These are phyloP conservation scores for Eupithecia subfuscata DNA, from an alignment of 2,888 invertebrate genomes.

Conservation along the genomic window DNA sequence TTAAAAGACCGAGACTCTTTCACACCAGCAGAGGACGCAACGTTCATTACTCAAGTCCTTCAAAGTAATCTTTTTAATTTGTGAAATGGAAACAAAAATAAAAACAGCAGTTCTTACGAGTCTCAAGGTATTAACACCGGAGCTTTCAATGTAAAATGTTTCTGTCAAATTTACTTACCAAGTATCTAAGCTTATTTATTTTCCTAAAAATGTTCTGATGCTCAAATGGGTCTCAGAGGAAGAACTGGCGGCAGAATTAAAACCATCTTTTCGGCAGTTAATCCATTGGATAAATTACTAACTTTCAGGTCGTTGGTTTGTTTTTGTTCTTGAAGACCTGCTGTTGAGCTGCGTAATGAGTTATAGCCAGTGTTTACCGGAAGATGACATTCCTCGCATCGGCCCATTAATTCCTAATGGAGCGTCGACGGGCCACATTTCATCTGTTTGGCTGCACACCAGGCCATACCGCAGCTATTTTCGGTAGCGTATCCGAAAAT, in stretches of 20 bases:
- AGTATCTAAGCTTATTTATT: slow-evolving; percentile 47
- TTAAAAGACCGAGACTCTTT: neutral
- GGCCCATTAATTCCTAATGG: slow-evolving; percentile 83
- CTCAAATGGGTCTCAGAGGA: slow-evolving; percentile 42
- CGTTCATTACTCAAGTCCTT: slow-evolving; percentile 26
- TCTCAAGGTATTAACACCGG: slow-evolving; percentile 38
- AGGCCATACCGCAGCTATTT: slow-evolving; percentile 76
- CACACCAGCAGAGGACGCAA: slow-evolving; percentile 4
- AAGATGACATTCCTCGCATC: slow-evolving; percentile 82
- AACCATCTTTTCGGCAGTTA: slow-evolving; percentile 65
- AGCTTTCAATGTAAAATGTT: slow-evolving; percentile 35
- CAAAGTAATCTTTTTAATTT: slow-evolving; percentile 32
- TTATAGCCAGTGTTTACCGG: slow-evolving; percentile 76
- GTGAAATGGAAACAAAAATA: slow-evolving; percentile 28
- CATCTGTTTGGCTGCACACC: slow-evolving; percentile 81
- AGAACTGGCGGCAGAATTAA: slow-evolving; percentile 50
- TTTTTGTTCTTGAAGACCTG: slow-evolving; percentile 51
- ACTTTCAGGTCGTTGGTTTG: slow-evolving; percentile 60
- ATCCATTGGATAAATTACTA: slow-evolving; percentile 71
- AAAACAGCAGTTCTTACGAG: slow-evolving; percentile 28
- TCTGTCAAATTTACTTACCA: slow-evolving; percentile 50
- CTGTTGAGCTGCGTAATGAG: slow-evolving; percentile 64
- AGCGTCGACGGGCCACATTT: slow-evolving; percentile 77
- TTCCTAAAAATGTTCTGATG: slow-evolving; percentile 48
- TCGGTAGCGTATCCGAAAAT: slow-evolving; percentile 77